Evolutionary conservation across 1,140 invertebrate genomes (phyloP), one percentile per base, ranked within the genome.

Genomic region (Hyles vespertilio): DNA sequence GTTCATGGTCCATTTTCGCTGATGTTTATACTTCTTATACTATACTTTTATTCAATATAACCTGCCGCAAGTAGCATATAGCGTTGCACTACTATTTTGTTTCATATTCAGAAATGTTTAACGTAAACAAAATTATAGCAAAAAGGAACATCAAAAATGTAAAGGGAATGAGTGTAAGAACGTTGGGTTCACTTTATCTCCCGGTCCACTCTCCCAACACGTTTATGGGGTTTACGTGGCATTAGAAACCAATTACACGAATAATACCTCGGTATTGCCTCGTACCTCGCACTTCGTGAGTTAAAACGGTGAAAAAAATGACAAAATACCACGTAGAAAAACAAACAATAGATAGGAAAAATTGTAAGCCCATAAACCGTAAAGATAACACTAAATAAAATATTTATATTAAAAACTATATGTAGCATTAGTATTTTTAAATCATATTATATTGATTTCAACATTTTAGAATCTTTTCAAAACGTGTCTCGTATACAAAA

Each of bases 171-270:
- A 69, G 45, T 60, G 46, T 45, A 67, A 61, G 65, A 63, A 65
- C 58, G 66, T 66, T 67, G 69, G 60, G 62, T 72, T 65, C 77
- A 74, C 77, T 87, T 88, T 88, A 88, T 88, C 85, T 85, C 85
- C 51, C 70, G 48, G 77, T 73, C 79, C 81, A 83, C 63, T 74
- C 82, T 69, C 66, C 71, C 76, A 85, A 88, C 85, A 88, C 85
- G 85, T 88, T 85, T 85, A 80, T 75, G 73, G 78, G 82, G 76
- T 85, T 88, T 88, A 87, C 70, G 79, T 72, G 75, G 84, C 81
- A 88, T 88, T 88, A 88, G 81, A 85, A 88, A 87, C 79, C 85
- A 88, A 88, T 88, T 88, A 88, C 82, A 80, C 69, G 77, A 84
- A 82, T 84, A 82, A 86, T 79, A 79, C 65, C 65, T 49, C 44